phyloP scores from a whole-genome alignment of 1,140 invertebrate genomes.

The Drosophila eugracilis region DNA sequence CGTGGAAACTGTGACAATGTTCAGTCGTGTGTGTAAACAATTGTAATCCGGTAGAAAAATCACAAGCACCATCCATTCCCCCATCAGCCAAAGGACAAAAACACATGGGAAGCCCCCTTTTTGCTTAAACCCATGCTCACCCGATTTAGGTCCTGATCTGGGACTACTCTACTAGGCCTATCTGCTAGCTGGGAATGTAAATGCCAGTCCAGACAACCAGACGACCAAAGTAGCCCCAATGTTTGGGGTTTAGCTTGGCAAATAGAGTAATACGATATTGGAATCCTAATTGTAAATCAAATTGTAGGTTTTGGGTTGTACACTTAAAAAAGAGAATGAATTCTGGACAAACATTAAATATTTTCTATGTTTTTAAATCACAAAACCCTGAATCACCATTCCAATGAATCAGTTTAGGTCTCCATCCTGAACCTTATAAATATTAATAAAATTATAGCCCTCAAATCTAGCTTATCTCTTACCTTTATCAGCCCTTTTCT shows the following conservation, averaged over 20 bases:
- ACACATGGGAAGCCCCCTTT: no score
- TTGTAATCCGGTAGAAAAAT: constrained; percentile 80
- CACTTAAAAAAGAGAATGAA: no score
- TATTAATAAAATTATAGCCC: constrained; percentile 6
- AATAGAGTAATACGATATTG: constrained; percentile 43
- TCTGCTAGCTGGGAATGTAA: constrained; percentile 1
- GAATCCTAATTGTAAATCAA: no score
- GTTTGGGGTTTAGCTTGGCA: background rate
- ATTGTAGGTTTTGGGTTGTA: no score
- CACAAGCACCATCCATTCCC: constrained; percentile 70
- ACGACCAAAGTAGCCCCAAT: background rate
- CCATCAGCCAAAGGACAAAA: constrained; percentile 47
- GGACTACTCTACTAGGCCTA: constrained; percentile 24
- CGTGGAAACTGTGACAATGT: constrained; percentile 76
- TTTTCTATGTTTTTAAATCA: background rate
- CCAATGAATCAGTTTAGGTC: background rate
- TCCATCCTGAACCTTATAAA: background rate
- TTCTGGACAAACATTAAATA: background rate
- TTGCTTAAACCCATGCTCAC: constrained; percentile 10
- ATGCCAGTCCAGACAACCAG: background rate
- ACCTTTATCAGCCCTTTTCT: constrained; percentile 27
- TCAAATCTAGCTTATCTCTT: constrained; percentile 22
- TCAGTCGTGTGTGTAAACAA: constrained; percentile 79
- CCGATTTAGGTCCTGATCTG: constrained; percentile 32
- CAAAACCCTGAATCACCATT: background rate